Conservation (phyloP, 1,140 invertebrate species). For the Mylabris phalerata region DNA sequence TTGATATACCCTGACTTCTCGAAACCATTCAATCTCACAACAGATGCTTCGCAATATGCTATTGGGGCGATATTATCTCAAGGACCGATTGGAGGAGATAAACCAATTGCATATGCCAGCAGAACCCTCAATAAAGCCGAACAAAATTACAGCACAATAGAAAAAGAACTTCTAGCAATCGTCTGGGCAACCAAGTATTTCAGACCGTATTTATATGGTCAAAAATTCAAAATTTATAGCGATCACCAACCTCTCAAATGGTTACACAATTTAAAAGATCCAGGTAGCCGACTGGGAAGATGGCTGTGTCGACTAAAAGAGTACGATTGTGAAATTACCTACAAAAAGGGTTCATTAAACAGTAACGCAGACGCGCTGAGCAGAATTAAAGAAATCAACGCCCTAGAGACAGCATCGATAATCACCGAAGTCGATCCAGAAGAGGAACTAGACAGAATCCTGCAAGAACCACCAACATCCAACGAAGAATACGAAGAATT, state of each 20-base stretch:
- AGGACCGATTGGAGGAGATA: no score
- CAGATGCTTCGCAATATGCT: no score
- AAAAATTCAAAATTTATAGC: slow-evolving; percentile 39
- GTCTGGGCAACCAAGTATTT: slow-evolving; percentile 33
- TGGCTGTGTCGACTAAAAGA: slow-evolving; percentile 36
- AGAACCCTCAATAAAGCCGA: slow-evolving; percentile 32
- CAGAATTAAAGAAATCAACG: not conserved
- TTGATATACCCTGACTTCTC: no score
- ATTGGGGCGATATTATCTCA: no score
- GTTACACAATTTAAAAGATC: slow-evolving; percentile 35
- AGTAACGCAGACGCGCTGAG: not conserved
- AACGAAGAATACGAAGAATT: no score
- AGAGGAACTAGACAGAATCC: no score
- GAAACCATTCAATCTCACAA: no score
- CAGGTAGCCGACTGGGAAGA: slow-evolving; percentile 29
- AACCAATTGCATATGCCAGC: no score
- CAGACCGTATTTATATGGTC: slow-evolving; percentile 37
- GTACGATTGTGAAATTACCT: slow-evolving; percentile 34
- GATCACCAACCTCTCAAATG: slow-evolving; percentile 42
- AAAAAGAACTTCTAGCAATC: slow-evolving; percentile 34
- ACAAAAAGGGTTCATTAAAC: slow-evolving; percentile 10
- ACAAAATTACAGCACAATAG: slow-evolving; percentile 39
- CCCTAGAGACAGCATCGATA: not conserved
- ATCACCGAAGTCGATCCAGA: not conserved
- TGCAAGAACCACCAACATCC: no score